Base-by-base conservation (phyloP, 1,140 invertebrate species). In the Leptonema lineaticorne region DNA sequence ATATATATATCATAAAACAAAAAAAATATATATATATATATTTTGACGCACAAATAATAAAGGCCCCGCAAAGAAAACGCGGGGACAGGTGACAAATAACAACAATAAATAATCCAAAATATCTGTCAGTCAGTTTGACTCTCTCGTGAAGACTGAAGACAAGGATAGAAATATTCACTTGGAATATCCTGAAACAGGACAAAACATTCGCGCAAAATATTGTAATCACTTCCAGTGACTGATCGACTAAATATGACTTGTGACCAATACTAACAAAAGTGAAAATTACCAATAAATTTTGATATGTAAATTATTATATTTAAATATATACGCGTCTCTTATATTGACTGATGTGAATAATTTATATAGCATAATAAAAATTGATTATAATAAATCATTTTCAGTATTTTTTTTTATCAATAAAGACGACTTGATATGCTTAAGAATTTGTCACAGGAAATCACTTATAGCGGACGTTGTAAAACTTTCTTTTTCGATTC, bases 41-140 rank as follows among this genome's bases (percentile, higher is more conserved):
- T 33, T 5, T 33, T 6, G 5, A 33, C 11, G 11, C 11, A 11
- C 11, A 5, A 29, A 2, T 48, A 64, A 50, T 29, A 64, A 64
- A 64, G 62, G 18, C 28, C 45, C 46, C 27, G 6, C 27, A 11
- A 29, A 22, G 28, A 48, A 45, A 45, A 50, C 18, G 62, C 24
- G 28, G 46, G 62, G 62, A 50, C 46, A 64, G 50, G 62, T 64
- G 62, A 64, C 62, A 64, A 64, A 64, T 64, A 64, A 46, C 62
- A 46, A 48, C 45, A 28, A 64, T 64, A 64, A 64, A 64, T 64
- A 64, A 64, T 64, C 62, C 45, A 64, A 64, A 64, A 64, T 64
- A 64, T 64, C 45, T 64, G 62, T 64, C 62, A 64, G 62, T 53
- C 46, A 64, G 27, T 64, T 26, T 46, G 37, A 64, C 62, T 62